Evolutionary conservation across 1,140 invertebrate genomes (phyloP).

Genomic region (Caenorhabditis latens): DNA sequence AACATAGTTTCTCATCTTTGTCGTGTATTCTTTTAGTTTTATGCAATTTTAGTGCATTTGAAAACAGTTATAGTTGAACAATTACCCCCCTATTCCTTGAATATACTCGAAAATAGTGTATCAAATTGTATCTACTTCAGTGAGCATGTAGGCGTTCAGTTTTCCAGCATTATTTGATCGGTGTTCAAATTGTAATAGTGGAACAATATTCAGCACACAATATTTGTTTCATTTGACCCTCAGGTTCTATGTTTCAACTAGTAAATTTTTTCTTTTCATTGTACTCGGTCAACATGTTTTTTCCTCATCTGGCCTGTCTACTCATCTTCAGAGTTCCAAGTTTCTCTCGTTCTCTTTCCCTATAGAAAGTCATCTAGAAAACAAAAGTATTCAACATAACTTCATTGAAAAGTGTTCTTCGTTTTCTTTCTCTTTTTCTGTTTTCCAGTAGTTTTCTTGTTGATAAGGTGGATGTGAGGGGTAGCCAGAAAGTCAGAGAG

Average conservation of each 20-base stretch:
- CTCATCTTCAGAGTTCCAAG: neutral
- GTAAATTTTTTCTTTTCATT: neutral
- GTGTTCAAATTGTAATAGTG: neutral
- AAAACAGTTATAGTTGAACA: too few species aligned
- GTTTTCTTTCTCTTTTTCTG: neutral
- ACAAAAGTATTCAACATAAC: constrained; percentile 4
- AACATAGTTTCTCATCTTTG: neutral
- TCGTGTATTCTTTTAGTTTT: neutral
- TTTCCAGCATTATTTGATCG: too few species aligned
- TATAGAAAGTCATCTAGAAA: neutral
- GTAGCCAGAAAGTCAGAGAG: neutral
- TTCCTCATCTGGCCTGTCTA: neutral
- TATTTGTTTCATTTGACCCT: neutral
- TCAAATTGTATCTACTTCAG: too few species aligned
- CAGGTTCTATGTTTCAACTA: neutral
- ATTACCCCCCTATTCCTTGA: too few species aligned
- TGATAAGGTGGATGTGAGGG: neutral
- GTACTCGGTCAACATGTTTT: constrained; percentile 17
- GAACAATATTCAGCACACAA: neutral
- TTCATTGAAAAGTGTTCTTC: constrained; percentile 11
- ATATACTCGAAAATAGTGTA: too few species aligned
- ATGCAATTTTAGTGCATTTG: neutral
- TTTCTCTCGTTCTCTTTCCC: constrained; percentile 8
- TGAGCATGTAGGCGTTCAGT: neutral
- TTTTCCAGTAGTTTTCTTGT: constrained; percentile 2